Evolutionary conservation across 2,888 invertebrate species (phyloP).

Genomic region (Drosophila neotestacea): DNA sequence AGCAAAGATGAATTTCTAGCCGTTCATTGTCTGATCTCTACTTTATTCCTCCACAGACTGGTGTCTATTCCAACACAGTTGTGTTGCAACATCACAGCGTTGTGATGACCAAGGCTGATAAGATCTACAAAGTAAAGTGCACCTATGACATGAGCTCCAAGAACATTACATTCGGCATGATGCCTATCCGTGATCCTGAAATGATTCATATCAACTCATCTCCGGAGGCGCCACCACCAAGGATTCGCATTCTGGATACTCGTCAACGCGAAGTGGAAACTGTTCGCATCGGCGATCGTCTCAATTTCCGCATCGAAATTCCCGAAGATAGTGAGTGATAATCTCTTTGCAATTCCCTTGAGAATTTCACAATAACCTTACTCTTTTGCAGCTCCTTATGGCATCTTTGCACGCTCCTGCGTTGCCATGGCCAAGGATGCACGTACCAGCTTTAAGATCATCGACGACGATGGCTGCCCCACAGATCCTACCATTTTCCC

Average conservation of each 20-base stretch:
- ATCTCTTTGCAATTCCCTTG: not conserved
- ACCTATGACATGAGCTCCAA: constrained; percentile 98
- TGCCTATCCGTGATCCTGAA: constrained; percentile 97
- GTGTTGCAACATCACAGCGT: constrained; percentile 97
- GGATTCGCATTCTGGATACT: constrained; percentile 95
- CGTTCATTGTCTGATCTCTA: too few relatives aligned
- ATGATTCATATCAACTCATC: constrained; percentile 98
- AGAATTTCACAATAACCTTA: not conserved
- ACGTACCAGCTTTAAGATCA: constrained; percentile 97
- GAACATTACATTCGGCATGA: constrained; percentile 98
- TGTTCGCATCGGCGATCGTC: constrained; percentile 96
- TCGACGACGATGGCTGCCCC: constrained; percentile 97
- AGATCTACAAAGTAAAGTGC: constrained; percentile 98
- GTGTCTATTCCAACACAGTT: constrained; percentile 97
- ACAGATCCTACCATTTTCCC: constrained; percentile 97
- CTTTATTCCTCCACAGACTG: constrained; percentile 88
- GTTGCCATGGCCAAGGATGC: constrained; percentile 99
- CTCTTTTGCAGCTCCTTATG: constrained; percentile 92
- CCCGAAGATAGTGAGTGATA: constrained; percentile 95
- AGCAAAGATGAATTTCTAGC: not conserved
- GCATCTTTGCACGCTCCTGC: constrained; percentile 97
- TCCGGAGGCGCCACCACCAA: constrained; percentile 97
- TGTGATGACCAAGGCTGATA: constrained; percentile 98
- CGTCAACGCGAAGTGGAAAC: constrained; percentile 96
- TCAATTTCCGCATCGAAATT: constrained; percentile 97